These are phyloP conservation scores for Marcusenius ussheri DNA, from an alignment of 2,113 vertebrate species.

Conservation along the genomic window DNA sequence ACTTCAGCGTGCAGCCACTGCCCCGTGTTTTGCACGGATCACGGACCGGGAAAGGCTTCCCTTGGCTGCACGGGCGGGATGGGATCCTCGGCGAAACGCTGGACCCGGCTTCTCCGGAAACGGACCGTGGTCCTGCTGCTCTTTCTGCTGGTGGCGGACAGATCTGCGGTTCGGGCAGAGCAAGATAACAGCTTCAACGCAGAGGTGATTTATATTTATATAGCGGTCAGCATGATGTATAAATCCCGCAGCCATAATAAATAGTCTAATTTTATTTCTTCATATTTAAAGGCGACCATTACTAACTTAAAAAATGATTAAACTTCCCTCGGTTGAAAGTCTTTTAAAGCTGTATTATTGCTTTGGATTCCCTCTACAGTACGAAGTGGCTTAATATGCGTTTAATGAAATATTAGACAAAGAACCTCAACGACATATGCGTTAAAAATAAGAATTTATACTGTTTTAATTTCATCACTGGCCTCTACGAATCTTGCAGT, in stretches of 20 bases:
- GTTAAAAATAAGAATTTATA: not conserved
- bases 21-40: not conserved
- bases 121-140: not conserved
- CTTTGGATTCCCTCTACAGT: not conserved
- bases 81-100: not conserved
- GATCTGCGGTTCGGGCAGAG: conserved; percentile 8
- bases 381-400: not conserved
- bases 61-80: not conserved
- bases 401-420: not conserved
- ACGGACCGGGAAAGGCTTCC: not conserved
- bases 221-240: not conserved
- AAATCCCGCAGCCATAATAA: not conserved
- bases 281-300: not conserved
- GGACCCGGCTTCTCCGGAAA: not conserved
- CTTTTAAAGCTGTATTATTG: not conserved
- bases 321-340: not conserved
- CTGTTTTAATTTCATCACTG: not conserved
- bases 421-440: not conserved
- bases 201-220: conserved; percentile 48
- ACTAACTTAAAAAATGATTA: not conserved
- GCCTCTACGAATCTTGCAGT: not conserved
- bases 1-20: not conserved
- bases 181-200: conserved; percentile 51
- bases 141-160: not conserved
- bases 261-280: not conserved